Evolutionary conservation across 2,888 invertebrate genomes (phyloP), one percentile per base, ranked within the genome.

Genomic region (Eutolmus rufibarbis): DNA sequence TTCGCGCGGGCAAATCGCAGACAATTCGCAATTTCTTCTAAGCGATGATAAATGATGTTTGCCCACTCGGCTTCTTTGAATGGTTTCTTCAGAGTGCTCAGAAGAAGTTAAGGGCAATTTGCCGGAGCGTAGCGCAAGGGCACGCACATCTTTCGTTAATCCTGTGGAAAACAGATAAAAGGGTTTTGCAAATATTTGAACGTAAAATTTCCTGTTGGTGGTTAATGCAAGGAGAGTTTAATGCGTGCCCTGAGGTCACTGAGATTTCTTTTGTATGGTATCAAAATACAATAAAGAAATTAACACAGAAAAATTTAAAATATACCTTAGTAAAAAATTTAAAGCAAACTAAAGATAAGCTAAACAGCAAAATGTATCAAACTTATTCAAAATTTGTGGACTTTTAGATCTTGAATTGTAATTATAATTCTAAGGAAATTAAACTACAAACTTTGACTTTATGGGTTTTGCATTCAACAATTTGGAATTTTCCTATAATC

Each of bases 151-250:
- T n/a, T 51, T n/a, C 76, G 16, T 40, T 76, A 76, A 76, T 76
- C 76, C 40, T 40, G n/a, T 1, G n/a, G 19, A 76, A 14, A 34
- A 14, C 34, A 16, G 76, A 37, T 76, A 76, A 34, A 76, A 76
- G 76, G 76, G 76, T 37, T 76, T 76, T 28, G 76, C 76, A 76
- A 76, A 76, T 76, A 76, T 76, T 76, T 76, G 76, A 76, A 76
- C 34, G 12, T 19, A 28, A 76, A 76, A n/a, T 16, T 31, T 76
- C 37, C 3, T 9, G 66, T 66, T 14, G n/a, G 23, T 2, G 66
- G 66, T 28, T 66, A 66, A 66, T 66, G 66, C 66, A 28, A 66
- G 12, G 12, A 7, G 66, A 66, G 28, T 66, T 19, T 57, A 28
- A 57, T 57, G 19, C 12, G 8, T 57, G 28, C 23, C 23, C 2